Conservation (phyloP, 2,797 vertebrate species). For the Esox lucius region DNA sequence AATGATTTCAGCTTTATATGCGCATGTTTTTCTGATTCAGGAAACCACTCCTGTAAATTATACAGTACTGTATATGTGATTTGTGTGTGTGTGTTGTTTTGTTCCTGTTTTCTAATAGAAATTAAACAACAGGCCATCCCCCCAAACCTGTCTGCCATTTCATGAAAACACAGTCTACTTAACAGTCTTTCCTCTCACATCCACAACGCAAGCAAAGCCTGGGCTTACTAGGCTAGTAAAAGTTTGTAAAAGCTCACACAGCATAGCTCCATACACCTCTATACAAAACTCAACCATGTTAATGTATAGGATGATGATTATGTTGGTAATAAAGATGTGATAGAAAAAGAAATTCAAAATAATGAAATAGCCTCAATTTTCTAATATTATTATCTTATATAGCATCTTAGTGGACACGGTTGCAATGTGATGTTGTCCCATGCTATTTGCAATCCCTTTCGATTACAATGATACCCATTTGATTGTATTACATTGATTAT, state of each 20-base stretch:
- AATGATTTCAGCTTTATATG: not conserved
- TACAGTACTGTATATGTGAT: not conserved
- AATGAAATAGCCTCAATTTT: not conserved
- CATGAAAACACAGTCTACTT: too few relatives aligned
- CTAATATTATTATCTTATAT: not conserved
- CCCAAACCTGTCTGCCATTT: not conserved
- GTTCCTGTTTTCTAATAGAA: too few relatives aligned
- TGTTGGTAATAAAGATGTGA: not conserved
- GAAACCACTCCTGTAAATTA: not conserved
- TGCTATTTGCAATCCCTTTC: too few relatives aligned
- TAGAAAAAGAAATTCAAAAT: not conserved
- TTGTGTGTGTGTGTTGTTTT: not conserved
- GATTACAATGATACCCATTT: too few relatives aligned
- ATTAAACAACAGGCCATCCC: not conserved
- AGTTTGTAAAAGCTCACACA: not conserved
- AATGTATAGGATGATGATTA: slow-evolving; percentile 3
- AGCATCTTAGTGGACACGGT: not conserved
- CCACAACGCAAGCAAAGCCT: too few relatives aligned
- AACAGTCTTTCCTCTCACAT: too few relatives aligned
- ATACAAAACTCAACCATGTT: slow-evolving; percentile 15
- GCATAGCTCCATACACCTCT: not conserved
- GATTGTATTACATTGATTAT: too few relatives aligned
- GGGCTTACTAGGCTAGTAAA: not conserved
- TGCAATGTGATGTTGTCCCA: too few relatives aligned
- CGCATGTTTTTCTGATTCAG: too few relatives aligned